These are phyloP conservation scores for Corydoras maculifer DNA, from an alignment of 2,113 vertebrate species.

Conservation along the genomic window DNA sequence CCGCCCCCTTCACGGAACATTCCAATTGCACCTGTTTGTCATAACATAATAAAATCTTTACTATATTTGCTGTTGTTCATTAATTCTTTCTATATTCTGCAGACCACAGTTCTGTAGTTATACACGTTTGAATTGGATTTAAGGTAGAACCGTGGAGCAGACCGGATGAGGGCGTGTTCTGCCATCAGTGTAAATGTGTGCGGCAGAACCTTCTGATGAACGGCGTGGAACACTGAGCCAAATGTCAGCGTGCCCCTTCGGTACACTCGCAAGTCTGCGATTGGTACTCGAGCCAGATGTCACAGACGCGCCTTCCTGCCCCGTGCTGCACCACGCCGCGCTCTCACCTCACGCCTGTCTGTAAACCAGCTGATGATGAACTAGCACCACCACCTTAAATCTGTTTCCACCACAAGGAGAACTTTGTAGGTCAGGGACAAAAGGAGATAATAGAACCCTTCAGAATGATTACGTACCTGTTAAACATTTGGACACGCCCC, in stretches of 20 bases:
- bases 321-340: constrained; percentile 29
- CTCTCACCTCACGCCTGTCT: constrained; percentile 31
- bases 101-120: no score
- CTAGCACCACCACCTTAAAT: no score
- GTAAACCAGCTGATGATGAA: neutral
- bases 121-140: neutral
- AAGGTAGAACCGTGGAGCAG: neutral
- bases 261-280: constrained; percentile 52
- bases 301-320: constrained; percentile 49
- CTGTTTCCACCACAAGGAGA: no score
- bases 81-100: neutral
- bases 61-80: neutral
- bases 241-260: constrained; percentile 58
- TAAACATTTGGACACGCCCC: no score
- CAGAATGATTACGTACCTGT: no score
- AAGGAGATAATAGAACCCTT: no score
- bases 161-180: constrained; percentile 28
- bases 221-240: constrained; percentile 55
- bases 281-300: constrained; percentile 55
- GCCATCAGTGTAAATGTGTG: no score
- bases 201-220: constrained; percentile 52
- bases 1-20: neutral
- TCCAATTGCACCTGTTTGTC: neutral
- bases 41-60: constrained; percentile 6
- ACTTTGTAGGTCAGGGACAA: no score